Percentiles rank a stretch among this genome's conserved stretches.
Evolutionary conservation across 2,888 invertebrate genomes (phyloP).

Genomic region (Stenotaenia linearis): DNA sequence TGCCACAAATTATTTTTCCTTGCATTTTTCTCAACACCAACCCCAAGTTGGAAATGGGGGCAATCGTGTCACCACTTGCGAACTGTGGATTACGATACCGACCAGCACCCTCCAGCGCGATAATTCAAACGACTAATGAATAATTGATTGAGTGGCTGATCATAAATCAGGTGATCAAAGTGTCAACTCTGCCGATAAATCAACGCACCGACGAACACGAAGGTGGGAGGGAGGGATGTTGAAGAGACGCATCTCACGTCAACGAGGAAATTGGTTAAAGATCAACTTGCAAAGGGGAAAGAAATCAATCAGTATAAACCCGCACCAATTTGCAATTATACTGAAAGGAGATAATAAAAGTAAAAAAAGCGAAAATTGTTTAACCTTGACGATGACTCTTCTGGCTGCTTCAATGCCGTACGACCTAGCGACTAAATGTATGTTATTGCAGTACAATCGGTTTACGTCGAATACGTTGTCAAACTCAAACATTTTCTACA

Average conservation of each 20-base stretch:
- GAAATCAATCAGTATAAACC: not conserved
- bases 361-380: too few relatives aligned
- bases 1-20: conserved; percentile 8
- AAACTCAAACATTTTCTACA: conserved; percentile 77
- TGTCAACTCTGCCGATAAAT: conserved; percentile 12
- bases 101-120: conserved; percentile 12
- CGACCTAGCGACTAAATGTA: conserved; percentile 78
- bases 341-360: not conserved
- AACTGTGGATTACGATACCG: not conserved
- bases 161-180: conserved; percentile 18
- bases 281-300: not conserved
- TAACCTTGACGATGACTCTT: conserved; percentile 74
- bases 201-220: not conserved
- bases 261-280: conserved; percentile 10
- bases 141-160: conserved; percentile 26
- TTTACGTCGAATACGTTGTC: conserved; percentile 70
- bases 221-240: not conserved
- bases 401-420: conserved; percentile 97
- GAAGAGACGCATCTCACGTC: not conserved
- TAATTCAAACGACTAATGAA: conserved; percentile 21
- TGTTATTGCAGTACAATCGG: conserved; percentile 84
- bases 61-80: conserved; percentile 2
- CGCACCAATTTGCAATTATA: not conserved
- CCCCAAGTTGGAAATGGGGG: not conserved
- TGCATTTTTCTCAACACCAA: not conserved